Evolutionary conservation across 2,113 vertebrate species (phyloP).

Genomic region (Panurus biarmicus): DNA sequence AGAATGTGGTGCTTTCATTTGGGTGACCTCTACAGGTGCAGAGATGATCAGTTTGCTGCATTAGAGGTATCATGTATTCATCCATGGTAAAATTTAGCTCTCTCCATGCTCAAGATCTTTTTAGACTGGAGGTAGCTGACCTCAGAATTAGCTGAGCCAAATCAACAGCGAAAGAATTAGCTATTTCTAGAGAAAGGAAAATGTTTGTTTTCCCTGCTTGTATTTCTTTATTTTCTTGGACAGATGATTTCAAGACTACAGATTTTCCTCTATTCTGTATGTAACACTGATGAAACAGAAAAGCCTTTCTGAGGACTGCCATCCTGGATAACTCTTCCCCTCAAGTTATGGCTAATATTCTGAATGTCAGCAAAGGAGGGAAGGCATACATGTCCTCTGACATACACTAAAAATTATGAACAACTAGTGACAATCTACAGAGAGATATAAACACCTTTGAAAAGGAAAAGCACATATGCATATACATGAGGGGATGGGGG

Average conservation of each 20-base stretch:
- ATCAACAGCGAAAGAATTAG: background rate
- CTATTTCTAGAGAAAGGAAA: background rate
- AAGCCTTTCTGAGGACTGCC: background rate
- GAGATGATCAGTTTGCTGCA: background rate
- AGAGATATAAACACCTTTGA: background rate
- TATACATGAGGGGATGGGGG: no score
- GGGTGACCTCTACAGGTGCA: background rate
- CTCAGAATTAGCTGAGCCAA: no score
- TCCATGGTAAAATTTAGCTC: background rate
- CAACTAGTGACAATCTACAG: background rate
- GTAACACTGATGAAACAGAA: background rate
- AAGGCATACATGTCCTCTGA: background rate
- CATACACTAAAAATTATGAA: background rate
- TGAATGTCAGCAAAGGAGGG: background rate
- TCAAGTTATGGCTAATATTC: background rate
- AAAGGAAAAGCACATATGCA: background rate
- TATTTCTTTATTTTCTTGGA: background rate
- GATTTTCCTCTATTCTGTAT: background rate
- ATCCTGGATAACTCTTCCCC: background rate
- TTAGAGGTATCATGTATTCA: background rate
- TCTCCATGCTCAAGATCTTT: background rate
- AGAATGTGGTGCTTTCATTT: background rate
- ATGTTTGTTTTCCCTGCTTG: background rate
- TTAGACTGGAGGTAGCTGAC: background rate
- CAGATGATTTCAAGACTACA: background rate